Evolutionary conservation across 2,113 vertebrate species (phyloP).

Genomic region (Microtus oregoni): DNA sequence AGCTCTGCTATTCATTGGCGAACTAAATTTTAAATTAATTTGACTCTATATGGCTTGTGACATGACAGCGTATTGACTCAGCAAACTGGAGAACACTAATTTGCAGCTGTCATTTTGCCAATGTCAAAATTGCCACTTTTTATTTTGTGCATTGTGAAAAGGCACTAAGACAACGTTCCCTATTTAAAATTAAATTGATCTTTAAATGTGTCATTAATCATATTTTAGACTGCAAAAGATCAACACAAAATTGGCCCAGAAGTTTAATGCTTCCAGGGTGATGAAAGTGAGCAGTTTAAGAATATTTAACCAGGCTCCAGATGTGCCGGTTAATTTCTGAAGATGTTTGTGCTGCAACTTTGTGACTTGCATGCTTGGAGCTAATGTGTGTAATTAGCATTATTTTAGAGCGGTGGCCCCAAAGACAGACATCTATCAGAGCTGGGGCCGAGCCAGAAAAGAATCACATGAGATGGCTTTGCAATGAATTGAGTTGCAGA

Average conservation of each 20-base stretch:
- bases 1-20: slow-evolving; percentile 56
- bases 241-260: slow-evolving; percentile 65
- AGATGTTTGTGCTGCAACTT: neutral
- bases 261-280: neutral
- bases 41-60: slow-evolving; percentile 63
- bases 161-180: slow-evolving; percentile 79
- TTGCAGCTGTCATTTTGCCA: slow-evolving; percentile 71
- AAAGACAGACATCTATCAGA: neutral
- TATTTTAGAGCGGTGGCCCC: neutral
- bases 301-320: neutral
- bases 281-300: slow-evolving; percentile 36
- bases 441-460: neutral
- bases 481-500: neutral
- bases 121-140: slow-evolving; percentile 74
- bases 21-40: slow-evolving; percentile 78
- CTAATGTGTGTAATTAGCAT: neutral
- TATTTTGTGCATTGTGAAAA: slow-evolving; percentile 67
- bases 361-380: neutral
- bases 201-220: slow-evolving; percentile 82
- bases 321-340: neutral
- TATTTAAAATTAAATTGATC: slow-evolving; percentile 83
- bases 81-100: slow-evolving; percentile 73
- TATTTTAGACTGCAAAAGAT: slow-evolving; percentile 74
- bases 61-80: slow-evolving; percentile 79
- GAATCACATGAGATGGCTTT: neutral